A percentile compares a stretch with the other conserved stretches of the same genome.
Evolutionary conservation across 1,140 invertebrate genomes (phyloP).

Genomic region (Eriosoma lanigerum): DNA sequence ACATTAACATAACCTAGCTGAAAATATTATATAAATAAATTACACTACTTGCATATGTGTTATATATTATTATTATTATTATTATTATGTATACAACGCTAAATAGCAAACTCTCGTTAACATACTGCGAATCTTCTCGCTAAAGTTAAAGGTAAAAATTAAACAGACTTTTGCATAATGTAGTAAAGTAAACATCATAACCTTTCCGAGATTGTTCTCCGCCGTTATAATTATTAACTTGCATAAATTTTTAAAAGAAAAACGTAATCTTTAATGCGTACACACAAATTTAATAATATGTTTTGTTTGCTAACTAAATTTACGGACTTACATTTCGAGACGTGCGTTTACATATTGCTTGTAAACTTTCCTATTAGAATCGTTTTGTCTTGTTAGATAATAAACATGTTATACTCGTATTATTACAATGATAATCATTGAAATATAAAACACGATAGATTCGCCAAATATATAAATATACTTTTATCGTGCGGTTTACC

Average conservation of each 20-base stretch:
- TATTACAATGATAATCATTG: too few relatives aligned
- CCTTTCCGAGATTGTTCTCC: background rate
- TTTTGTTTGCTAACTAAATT: background rate
- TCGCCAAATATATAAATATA: too few relatives aligned
- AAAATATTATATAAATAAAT: background rate
- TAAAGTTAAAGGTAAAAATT: background rate
- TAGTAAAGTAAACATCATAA: background rate
- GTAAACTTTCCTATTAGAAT: background rate
- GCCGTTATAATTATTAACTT: background rate
- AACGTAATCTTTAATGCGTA: background rate
- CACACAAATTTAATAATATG: background rate
- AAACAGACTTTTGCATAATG: slow-evolving; percentile 15
- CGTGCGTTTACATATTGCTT: background rate
- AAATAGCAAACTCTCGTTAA: background rate
- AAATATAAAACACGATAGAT: too few relatives aligned
- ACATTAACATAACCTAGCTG: background rate
- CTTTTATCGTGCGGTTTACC: too few relatives aligned
- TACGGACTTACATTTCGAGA: background rate
- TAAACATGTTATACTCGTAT: too few relatives aligned
- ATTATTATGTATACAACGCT: too few relatives aligned
- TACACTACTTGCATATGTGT: background rate
- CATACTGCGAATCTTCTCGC: background rate
- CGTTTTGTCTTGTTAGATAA: too few relatives aligned
- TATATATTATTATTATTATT: too few relatives aligned
- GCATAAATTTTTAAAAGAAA: background rate